A percentile compares a stretch with the other conserved stretches of the same genome.
Evolutionary conservation across 2,888 invertebrate species (phyloP).

Genomic region (Acleris laterana): DNA sequence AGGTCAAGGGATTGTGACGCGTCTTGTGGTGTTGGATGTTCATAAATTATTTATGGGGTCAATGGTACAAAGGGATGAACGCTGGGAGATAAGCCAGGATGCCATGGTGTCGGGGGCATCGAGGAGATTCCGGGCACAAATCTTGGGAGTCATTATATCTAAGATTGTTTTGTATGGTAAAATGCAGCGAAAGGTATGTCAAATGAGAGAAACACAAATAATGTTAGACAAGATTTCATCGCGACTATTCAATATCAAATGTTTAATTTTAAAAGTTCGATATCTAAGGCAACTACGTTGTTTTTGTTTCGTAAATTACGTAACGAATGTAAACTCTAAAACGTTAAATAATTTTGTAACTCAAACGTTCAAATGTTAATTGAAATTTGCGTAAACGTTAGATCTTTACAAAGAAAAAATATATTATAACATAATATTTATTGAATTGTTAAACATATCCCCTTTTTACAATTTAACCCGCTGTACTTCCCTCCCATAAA

Average conservation of each 20-base stretch:
- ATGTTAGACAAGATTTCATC: neutral
- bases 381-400: no score
- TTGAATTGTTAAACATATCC: no score
- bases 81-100: conserved; percentile 28
- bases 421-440: no score
- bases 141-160: neutral
- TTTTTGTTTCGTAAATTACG: no score
- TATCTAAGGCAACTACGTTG: no score
- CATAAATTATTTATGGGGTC: conserved; percentile 38
- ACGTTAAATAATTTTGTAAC: no score
- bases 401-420: no score
- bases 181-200: neutral
- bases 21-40: conserved; percentile 31
- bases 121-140: neutral
- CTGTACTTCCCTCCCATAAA: neutral
- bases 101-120: conserved; percentile 17
- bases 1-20: neutral
- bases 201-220: neutral
- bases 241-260: no score
- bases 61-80: conserved; percentile 38
- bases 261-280: no score
- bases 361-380: no score
- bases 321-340: no score
- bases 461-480: no score
- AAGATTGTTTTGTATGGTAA: neutral